Conservation (phyloP, 64 coral and sea anemone genomes). For the Cladopsammia gracilis region DNA sequence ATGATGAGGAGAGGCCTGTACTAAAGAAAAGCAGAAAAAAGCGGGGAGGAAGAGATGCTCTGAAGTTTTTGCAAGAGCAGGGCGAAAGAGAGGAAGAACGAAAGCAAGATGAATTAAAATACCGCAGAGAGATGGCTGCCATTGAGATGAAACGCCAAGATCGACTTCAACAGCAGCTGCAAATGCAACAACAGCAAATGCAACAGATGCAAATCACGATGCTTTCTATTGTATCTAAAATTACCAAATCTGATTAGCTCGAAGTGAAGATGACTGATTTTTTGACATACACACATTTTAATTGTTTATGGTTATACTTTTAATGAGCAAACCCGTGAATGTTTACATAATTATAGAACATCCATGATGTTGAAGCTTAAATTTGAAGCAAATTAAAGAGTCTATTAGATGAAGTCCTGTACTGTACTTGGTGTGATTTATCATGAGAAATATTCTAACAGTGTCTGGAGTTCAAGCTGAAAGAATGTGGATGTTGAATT, state of each 20-base stretch:
- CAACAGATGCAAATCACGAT: conserved; percentile 53
- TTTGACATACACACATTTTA: not conserved
- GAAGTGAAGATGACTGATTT: not conserved
- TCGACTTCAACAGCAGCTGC: conserved; percentile 31
- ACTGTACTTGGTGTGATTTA: not conserved
- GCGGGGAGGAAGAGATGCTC: not conserved
- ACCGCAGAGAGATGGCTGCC: conserved; percentile 19
- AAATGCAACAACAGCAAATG: conserved; percentile 41
- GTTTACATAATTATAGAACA: not conserved
- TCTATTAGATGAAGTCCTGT: not conserved
- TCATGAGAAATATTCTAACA: not conserved
- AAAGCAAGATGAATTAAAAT: conserved; percentile 41
- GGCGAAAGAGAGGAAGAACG: conserved; percentile 18
- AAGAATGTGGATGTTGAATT: no score
- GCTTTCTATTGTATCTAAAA: conserved; percentile 25
- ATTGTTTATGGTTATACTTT: not conserved
- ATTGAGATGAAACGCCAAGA: conserved; percentile 18
- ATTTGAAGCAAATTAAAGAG: not conserved
- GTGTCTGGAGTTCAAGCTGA: not conserved
- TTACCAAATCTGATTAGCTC: not conserved
- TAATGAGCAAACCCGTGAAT: not conserved
- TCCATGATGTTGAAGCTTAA: not conserved
- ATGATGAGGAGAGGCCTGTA: not conserved
- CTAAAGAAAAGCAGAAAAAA: conserved; percentile 5
- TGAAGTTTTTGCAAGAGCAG: conserved; percentile 19